A percentile compares a stretch with the other conserved stretches of the same genome.
These are phyloP conservation scores for Spatulosminthurus flaviceps DNA, from an alignment of 2,888 invertebrate genomes.

Conservation along the genomic window DNA sequence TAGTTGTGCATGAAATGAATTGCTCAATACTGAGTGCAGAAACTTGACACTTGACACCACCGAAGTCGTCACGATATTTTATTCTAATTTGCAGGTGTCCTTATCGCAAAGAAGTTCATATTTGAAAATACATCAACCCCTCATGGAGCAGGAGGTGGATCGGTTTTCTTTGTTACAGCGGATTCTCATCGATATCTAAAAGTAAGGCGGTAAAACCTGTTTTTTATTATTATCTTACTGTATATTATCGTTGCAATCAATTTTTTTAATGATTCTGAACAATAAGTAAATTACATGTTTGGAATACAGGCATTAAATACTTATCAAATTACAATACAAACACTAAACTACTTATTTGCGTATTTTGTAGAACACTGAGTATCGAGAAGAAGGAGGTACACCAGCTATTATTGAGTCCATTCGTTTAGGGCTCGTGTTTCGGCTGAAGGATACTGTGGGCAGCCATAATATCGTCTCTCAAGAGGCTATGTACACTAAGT, in stretches of 20 bases:
- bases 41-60: too few relatives aligned
- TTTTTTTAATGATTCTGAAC: too few relatives aligned
- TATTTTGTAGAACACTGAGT: conserved; percentile 70
- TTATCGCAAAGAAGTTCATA: conserved; percentile 73
- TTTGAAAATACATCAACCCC: conserved; percentile 69
- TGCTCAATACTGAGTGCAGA: too few relatives aligned
- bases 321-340: too few relatives aligned
- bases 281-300: too few relatives aligned
- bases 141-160: conserved; percentile 70
- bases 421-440: conserved; percentile 84
- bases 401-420: conserved; percentile 83
- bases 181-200: conserved; percentile 69
- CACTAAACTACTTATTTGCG: too few relatives aligned
- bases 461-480: conserved; percentile 76
- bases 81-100: conserved; percentile 69
- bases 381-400: conserved; percentile 77
- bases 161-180: conserved; percentile 70
- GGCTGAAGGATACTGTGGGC: conserved; percentile 83
- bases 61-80: conserved; percentile 26
- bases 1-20: too few relatives aligned
- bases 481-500: conserved; percentile 78
- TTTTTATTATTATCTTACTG: too few relatives aligned
- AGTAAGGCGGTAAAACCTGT: conserved; percentile 65
- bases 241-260: conserved; percentile 22
- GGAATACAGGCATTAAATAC: too few relatives aligned